These are phyloP conservation scores for Parotia lawesii DNA, from an alignment of 2,113 vertebrate species.

Conservation along the genomic window DNA sequence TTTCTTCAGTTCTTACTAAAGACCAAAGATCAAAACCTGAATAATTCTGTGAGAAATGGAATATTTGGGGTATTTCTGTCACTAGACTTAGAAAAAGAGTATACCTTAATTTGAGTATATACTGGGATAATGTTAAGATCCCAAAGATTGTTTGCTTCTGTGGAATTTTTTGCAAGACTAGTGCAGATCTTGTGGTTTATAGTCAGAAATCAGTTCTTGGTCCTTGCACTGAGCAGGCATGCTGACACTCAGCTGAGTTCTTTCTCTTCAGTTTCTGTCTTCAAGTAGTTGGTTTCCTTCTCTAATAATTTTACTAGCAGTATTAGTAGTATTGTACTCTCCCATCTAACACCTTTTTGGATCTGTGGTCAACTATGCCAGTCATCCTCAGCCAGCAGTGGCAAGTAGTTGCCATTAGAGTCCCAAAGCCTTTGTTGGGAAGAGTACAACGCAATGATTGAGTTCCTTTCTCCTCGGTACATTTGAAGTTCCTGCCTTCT, in stretches of 20 bases:
- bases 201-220: neutral
- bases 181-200: neutral
- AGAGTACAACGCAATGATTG: accelerated
- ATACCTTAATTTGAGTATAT: neutral
- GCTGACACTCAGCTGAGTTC: neutral
- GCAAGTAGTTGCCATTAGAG: neutral
- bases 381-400: neutral
- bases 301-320: neutral
- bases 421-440: neutral
- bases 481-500: neutral
- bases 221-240: neutral
- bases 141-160: neutral
- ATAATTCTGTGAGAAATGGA: neutral
- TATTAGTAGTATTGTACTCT: neutral
- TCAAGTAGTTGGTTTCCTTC: neutral
- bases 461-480: neutral
- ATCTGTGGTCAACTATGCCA: neutral
- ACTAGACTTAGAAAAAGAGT: neutral
- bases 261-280: neutral
- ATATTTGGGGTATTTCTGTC: neutral
- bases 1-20: neutral
- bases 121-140: neutral
- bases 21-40: neutral
- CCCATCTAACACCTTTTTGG: neutral
- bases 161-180: neutral